Percentiles rank a stretch among this genome's conserved stretches.
phyloP scores from a whole-genome alignment of 2,113 vertebrate species.

The Sphyrna mokarran region DNA sequence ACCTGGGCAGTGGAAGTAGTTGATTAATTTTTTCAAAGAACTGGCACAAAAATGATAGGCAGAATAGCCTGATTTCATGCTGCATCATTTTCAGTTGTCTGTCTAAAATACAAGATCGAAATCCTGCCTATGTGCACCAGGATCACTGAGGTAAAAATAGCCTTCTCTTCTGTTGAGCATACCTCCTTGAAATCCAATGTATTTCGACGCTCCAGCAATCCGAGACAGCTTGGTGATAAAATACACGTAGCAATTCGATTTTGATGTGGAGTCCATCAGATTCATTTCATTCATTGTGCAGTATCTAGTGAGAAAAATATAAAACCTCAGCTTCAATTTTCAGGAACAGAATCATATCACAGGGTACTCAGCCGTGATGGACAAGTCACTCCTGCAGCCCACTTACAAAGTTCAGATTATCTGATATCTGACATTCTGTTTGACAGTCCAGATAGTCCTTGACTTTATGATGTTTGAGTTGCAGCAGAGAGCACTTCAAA shows the following conservation, averaged over 20 bases:
- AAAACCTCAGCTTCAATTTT: too few relatives aligned
- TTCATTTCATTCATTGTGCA: conserved; percentile 60
- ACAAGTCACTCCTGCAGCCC: neutral
- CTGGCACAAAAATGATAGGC: neutral
- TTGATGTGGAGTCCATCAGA: conserved; percentile 40
- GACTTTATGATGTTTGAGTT: too few relatives aligned
- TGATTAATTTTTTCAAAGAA: neutral
- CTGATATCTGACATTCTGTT: neutral
- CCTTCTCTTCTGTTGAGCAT: neutral
- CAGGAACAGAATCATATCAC: neutral
- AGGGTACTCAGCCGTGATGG: neutral
- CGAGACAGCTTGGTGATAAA: conserved; percentile 60
- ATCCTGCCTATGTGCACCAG: neutral
- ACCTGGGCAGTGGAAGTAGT: neutral
- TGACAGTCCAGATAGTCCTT: too few relatives aligned
- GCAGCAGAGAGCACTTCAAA: too few relatives aligned
- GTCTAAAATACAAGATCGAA: neutral
- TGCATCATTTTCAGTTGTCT: neutral
- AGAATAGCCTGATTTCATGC: neutral
- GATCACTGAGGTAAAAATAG: neutral
- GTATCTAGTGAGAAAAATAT: conserved; percentile 47
- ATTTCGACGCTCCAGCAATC: conserved; percentile 50
- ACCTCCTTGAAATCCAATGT: conserved; percentile 66
- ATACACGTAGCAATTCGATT: conserved; percentile 48
- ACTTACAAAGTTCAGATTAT: neutral